Conservation (phyloP, 2,113 vertebrate genomes). For the Aythya baeri region DNA sequence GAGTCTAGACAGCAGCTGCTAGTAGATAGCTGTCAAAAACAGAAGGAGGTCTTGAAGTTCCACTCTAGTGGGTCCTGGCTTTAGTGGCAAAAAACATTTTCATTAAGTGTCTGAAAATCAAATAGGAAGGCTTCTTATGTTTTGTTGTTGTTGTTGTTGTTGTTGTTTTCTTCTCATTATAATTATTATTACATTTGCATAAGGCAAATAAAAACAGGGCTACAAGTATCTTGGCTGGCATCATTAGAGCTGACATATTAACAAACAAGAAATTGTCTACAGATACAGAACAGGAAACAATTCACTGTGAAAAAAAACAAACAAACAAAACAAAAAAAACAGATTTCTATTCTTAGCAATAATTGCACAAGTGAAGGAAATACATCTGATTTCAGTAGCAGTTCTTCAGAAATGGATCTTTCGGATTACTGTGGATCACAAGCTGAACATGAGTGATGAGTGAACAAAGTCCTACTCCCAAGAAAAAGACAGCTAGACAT, state of each 20-base stretch:
- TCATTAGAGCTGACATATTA: background rate
- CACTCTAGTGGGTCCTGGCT: background rate
- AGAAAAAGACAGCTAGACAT: background rate
- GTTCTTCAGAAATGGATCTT: background rate
- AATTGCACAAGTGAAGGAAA: background rate
- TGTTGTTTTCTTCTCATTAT: background rate
- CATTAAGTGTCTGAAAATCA: background rate
- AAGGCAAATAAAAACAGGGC: background rate
- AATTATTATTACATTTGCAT: background rate
- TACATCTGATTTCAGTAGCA: background rate
- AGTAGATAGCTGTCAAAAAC: background rate
- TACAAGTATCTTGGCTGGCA: background rate
- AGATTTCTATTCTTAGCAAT: constrained; percentile 2
- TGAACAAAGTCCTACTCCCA: background rate
- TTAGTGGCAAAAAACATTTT: background rate
- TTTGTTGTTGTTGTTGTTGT: background rate
- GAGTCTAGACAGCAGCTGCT: background rate
- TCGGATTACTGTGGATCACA: background rate
- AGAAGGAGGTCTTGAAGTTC: background rate
- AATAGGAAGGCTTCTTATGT: background rate
- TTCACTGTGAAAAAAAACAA: background rate
- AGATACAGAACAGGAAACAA: background rate
- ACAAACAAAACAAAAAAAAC: background rate
- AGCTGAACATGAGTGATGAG: background rate
- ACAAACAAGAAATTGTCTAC: background rate